phyloP scores from a whole-genome alignment of 2,797 vertebrate species.

The Thamnophis elegans region DNA sequence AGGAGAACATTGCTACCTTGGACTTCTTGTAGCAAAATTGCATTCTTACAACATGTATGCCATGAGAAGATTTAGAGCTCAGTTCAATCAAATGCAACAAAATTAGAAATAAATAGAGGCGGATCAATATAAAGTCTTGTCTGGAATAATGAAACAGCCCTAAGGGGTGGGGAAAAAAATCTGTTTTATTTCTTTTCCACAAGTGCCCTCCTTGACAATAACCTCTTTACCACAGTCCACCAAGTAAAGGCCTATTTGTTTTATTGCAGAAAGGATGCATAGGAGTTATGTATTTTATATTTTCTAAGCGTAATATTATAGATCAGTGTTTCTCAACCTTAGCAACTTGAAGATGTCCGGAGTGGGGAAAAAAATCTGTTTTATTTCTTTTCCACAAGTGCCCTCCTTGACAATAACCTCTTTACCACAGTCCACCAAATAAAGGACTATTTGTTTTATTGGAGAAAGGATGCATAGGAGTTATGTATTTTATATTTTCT shows the following conservation, averaged over 20 bases:
- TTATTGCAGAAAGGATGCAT: slow-evolving; percentile 44
- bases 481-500: too few relatives aligned
- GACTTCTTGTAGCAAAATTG: slow-evolving; percentile 60
- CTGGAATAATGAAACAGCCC: slow-evolving; percentile 76
- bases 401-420: too few relatives aligned
- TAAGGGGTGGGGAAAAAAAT: slow-evolving; percentile 61
- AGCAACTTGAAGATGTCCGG: too few relatives aligned
- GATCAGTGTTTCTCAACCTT: too few relatives aligned
- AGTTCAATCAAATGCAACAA: slow-evolving; percentile 76
- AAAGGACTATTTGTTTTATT: too few relatives aligned
- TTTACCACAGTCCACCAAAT: too few relatives aligned
- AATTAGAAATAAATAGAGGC: slow-evolving; percentile 79
- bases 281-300: slow-evolving; percentile 18
- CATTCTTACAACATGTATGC: slow-evolving; percentile 73
- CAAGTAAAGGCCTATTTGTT: slow-evolving; percentile 55
- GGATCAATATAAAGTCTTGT: slow-evolving; percentile 76
- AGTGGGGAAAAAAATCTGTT: too few relatives aligned
- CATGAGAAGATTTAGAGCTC: slow-evolving; percentile 73
- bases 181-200: slow-evolving; percentile 70
- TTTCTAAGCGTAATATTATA: slow-evolving; percentile 34
- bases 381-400: too few relatives aligned
- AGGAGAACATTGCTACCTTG: slow-evolving; percentile 71
- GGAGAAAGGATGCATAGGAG: too few relatives aligned
- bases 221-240: slow-evolving; percentile 41
- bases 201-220: slow-evolving; percentile 51